Evolutionary conservation across 2,113 vertebrate genomes (phyloP).

Genomic region (Erpornis zantholeuca): DNA sequence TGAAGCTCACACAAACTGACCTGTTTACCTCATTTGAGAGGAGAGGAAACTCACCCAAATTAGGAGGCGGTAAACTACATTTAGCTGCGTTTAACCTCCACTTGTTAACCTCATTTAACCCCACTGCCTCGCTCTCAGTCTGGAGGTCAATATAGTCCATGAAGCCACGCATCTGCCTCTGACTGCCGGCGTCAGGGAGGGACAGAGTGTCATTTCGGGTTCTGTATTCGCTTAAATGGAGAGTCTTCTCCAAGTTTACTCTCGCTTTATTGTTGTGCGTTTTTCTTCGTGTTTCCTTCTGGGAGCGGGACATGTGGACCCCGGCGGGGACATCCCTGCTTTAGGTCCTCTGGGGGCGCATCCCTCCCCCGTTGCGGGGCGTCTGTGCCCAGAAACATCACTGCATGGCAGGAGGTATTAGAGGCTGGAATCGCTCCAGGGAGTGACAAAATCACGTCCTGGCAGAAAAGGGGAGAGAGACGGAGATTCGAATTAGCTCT

Average conservation of each 20-base stretch:
- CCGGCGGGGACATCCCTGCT: neutral
- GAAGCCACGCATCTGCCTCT: fast-evolving
- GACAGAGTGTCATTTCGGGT: neutral
- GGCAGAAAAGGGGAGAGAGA: neutral
- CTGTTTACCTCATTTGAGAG: conserved; percentile 1
- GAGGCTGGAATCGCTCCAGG: neutral
- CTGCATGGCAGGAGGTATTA: neutral
- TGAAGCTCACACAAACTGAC: neutral
- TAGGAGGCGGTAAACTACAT: neutral
- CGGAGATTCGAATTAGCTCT: neutral
- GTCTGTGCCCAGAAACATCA: too few relatives aligned
- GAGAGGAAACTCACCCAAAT: conserved; percentile 13
- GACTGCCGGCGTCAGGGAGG: neutral
- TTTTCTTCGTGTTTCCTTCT: neutral
- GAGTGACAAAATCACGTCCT: neutral
- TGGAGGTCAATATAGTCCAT: neutral
- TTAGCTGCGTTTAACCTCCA: neutral
- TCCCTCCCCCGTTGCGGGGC: neutral
- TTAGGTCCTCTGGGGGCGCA: neutral
- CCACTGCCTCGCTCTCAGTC: neutral
- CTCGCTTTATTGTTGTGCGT: neutral
- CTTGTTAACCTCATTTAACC: neutral
- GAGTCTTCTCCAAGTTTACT: neutral
- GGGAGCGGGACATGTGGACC: neutral
- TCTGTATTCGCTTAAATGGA: neutral